Evolutionary conservation across 2,113 vertebrate species (phyloP).

Genomic region (Trichechus manatus): DNA sequence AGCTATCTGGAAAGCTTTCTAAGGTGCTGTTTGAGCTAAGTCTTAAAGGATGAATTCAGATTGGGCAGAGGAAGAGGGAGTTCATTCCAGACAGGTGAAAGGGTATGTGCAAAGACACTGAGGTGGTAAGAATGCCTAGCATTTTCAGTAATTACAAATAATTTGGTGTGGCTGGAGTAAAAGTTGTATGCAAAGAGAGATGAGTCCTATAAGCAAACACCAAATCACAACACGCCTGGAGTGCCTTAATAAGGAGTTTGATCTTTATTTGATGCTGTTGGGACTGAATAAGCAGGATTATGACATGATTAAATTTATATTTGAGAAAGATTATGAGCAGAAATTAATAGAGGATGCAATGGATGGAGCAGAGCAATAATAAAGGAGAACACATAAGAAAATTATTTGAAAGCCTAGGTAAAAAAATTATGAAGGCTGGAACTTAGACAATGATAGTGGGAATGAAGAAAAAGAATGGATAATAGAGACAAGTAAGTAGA

Average conservation of each 20-base stretch:
- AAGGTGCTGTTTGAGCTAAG: not conserved
- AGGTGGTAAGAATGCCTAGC: not conserved
- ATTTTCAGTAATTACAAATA: slow-evolving; percentile 25
- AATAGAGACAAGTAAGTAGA: not conserved
- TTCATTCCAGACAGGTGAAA: not conserved
- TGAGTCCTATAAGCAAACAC: not conserved
- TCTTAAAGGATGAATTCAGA: not conserved
- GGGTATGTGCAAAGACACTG: not conserved
- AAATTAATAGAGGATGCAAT: not conserved
- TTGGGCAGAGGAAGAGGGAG: not conserved
- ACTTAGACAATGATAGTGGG: not conserved
- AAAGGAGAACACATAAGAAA: not conserved
- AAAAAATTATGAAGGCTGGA: not conserved
- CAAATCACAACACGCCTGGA: not conserved
- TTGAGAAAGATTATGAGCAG: slow-evolving; percentile 9
- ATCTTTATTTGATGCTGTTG: slow-evolving; percentile 23
- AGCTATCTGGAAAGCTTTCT: not conserved
- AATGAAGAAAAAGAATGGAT: not conserved
- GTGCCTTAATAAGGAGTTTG: not conserved
- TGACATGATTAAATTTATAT: slow-evolving; percentile 26
- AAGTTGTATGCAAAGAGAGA: not conserved
- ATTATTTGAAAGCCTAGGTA: not conserved
- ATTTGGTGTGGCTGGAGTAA: not conserved
- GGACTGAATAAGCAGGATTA: not conserved
- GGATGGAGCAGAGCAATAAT: not conserved